Conservation (phyloP, 2,888 invertebrate genomes). For the Girardia tigrina region DNA sequence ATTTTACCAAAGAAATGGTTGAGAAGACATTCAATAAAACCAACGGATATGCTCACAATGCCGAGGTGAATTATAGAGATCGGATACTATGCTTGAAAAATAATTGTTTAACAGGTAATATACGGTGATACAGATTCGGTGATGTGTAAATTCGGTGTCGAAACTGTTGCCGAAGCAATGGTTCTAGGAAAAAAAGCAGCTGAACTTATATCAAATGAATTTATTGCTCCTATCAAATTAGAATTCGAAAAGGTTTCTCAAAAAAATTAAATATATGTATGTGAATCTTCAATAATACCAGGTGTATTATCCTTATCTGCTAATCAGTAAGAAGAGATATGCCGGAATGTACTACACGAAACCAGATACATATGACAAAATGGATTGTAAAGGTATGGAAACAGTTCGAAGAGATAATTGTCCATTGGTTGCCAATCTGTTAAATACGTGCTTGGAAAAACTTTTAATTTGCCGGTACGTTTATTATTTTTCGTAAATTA, state of each 20-base stretch:
- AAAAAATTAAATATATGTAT: background rate
- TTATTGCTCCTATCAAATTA: slow-evolving; percentile 83
- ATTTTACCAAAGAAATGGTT: slow-evolving; percentile 81
- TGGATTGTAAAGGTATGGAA: slow-evolving; percentile 94
- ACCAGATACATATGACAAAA: slow-evolving; percentile 79
- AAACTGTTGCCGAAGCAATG: slow-evolving; percentile 78
- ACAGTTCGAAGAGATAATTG: slow-evolving; percentile 94
- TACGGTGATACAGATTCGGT: slow-evolving; percentile 99
- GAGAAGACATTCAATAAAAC: slow-evolving; percentile 59
- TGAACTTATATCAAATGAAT: slow-evolving; percentile 72
- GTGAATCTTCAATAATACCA: too few species aligned
- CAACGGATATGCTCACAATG: slow-evolving; percentile 79
- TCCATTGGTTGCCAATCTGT: slow-evolving; percentile 86
- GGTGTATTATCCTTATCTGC: slow-evolving; percentile 89
- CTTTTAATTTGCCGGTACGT: slow-evolving; percentile 49
- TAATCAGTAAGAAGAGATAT: slow-evolving; percentile 85
- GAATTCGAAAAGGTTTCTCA: slow-evolving; percentile 78
- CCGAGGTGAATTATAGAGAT: slow-evolving; percentile 59
- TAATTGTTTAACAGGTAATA: slow-evolving; percentile 57
- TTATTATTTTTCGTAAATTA: too few species aligned
- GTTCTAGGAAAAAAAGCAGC: slow-evolving; percentile 83
- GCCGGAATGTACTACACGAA: slow-evolving; percentile 85
- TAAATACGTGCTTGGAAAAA: slow-evolving; percentile 86
- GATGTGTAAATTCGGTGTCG: slow-evolving; percentile 95
- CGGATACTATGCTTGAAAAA: too few species aligned